A percentile compares a stretch with the other conserved stretches of the same genome.
Evolutionary conservation across 2,113 vertebrate genomes (phyloP).

Genomic region (Dromas ardeola): DNA sequence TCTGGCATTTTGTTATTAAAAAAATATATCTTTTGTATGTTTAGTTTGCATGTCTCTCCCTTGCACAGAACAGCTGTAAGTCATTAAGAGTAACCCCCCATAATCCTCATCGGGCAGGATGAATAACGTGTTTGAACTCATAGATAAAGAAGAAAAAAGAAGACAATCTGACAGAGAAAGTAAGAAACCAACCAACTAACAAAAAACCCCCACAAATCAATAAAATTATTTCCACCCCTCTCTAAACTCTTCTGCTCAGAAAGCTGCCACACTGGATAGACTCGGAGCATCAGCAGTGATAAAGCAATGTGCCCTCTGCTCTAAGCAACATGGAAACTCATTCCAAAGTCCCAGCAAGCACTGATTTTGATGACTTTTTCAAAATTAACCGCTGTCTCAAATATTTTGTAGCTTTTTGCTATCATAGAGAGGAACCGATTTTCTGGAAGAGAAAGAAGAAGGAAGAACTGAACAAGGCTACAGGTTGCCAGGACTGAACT

Average conservation of each 20-base stretch:
- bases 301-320: background rate
- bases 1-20: background rate
- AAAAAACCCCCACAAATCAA: background rate
- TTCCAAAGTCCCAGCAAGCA: background rate
- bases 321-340: background rate
- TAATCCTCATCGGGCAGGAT: background rate
- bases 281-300: background rate
- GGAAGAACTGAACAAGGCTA: background rate
- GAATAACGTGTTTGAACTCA: constrained; percentile 7
- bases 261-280: background rate
- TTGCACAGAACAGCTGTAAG: constrained; percentile 37
- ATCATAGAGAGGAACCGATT: background rate
- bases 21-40: background rate
- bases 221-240: background rate
- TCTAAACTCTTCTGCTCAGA: background rate
- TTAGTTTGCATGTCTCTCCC: background rate
- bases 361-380: background rate
- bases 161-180: background rate
- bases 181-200: background rate
- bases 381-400: background rate
- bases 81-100: background rate
- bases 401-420: background rate
- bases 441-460: background rate
- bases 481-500: background rate
- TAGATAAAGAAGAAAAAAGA: background rate